These are phyloP conservation scores for Elephantulus edwardii DNA, from an alignment of 2,113 vertebrate species.

Conservation along the genomic window DNA sequence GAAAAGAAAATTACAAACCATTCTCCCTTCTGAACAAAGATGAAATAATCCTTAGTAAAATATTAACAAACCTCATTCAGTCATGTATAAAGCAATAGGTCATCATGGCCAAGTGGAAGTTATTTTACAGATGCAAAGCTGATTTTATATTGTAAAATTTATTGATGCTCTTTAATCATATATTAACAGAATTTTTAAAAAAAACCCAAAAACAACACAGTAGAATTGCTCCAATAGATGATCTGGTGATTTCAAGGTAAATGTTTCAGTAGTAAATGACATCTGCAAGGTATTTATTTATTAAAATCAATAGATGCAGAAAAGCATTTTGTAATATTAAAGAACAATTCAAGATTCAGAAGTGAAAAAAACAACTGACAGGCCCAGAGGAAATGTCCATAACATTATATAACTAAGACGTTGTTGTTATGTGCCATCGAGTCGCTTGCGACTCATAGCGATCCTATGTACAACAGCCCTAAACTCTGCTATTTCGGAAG, in stretches of 20 bases:
- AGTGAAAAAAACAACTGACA: neutral
- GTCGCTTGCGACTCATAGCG: neutral
- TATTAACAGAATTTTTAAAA: neutral
- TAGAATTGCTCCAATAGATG: neutral
- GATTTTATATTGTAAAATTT: neutral
- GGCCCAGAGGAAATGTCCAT: neutral
- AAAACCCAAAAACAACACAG: neutral
- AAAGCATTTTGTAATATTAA: neutral
- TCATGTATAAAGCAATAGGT: neutral
- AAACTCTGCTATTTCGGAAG: neutral
- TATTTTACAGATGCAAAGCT: constrained; percentile 10
- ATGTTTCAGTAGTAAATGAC: neutral
- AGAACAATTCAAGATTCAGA: neutral
- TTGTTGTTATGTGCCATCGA: neutral
- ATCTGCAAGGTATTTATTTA: neutral
- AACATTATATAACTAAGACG: neutral
- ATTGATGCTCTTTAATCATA: neutral
- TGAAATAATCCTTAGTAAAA: neutral
- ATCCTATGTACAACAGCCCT: neutral
- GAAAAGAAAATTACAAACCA: neutral
- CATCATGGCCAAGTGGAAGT: neutral
- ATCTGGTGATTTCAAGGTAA: neutral
- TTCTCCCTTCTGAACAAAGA: neutral
- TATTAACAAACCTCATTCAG: constrained; percentile 20
- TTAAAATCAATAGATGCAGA: neutral